Conservation (phyloP, 2,888 invertebrate species). For the Cyrtodaria siliqua region DNA sequence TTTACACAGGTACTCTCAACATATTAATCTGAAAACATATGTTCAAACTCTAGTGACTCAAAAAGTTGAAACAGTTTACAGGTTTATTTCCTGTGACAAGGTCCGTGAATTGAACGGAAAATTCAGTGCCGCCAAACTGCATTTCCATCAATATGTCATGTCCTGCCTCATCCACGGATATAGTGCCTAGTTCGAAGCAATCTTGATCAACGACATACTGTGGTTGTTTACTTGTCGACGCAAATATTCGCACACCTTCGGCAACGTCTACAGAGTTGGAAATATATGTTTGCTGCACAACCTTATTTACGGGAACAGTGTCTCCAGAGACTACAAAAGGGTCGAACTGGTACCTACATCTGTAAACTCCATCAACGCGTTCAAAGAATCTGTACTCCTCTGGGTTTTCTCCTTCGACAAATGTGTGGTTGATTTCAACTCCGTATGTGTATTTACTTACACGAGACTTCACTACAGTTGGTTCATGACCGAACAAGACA, state of each 20-base stretch:
- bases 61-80: no score
- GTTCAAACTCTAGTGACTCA: no score
- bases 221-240: constrained; percentile 31
- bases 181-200: no score
- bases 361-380: constrained; percentile 15
- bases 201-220: constrained; percentile 31
- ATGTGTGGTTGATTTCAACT: constrained; percentile 11
- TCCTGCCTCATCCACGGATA: constrained; percentile 36
- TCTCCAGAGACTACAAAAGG: constrained; percentile 33
- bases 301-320: constrained; percentile 27
- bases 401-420: constrained; percentile 19
- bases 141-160: constrained; percentile 19
- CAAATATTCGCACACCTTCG: constrained; percentile 30
- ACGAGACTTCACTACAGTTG: no score
- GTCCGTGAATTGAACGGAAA: no score
- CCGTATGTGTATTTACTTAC: no score
- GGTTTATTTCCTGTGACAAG: no score
- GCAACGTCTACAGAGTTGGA: constrained; percentile 11
- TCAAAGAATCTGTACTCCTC: constrained; percentile 17
- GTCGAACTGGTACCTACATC: constrained; percentile 42
- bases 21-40: no score
- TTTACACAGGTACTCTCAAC: no score
- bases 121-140: no score
- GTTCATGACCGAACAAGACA: no score
- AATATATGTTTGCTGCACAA: not conserved